Base-by-base conservation (phyloP, 2,888 invertebrate species). In the Phengaris arion region DNA sequence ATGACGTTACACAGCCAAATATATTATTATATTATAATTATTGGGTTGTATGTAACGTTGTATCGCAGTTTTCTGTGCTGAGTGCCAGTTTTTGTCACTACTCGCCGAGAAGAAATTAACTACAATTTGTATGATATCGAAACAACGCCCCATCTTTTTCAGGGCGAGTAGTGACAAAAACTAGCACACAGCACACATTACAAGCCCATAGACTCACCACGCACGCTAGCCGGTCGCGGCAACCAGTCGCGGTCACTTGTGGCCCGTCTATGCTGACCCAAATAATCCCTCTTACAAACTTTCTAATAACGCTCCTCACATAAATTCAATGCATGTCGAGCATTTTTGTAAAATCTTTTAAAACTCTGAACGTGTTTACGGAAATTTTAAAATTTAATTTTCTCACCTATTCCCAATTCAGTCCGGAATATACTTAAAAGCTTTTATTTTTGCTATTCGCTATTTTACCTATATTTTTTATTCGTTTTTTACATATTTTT, bases 281-380 rank as follows among this genome's bases (percentile, higher is more conserved):
- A 81, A 80, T 81, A 89, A 89, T 88, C 86, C 84, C 79, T 80
- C 84, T 85, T 80, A 83, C 85, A 85, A 89, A 90, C 85, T 90
- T 90, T 87, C 87, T 89, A 89, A 91, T 90, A 90, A 89, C 87
- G 83, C 83, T 83, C 77, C 83, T 83, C 84, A 82, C 84, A 86
- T 87, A 89, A 88, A 91, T 91, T 89, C 87, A 90, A 89, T 89
- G 90, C 90, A 88, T 85, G 86, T 85, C 86, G 88, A 89, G 89
- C 86, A 86, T 83, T 85, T 86, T 87, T 81, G 82, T 84, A 88
- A 88, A 83, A 89, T 87, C 78, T 80, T 77, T 79, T 80, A 76
- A 80, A 82, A 83, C 84, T 87, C 85, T 81, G 83, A 83, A 84
- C 84, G 87, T 87, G 86, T 88, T 89, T 86, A 85, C 82, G 77